Conservation (phyloP, 2,113 vertebrate species). For the rat (Rattus norvegicus) region GRCr8 NC_086029.1:71529001-71529500, state of each 20-base stretch:
- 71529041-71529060: not conserved
- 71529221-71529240: not conserved
- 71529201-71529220: not conserved
- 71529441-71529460: not conserved
- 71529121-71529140: constrained; percentile 21
- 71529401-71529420: not conserved
- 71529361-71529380: not conserved
- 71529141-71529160: constrained; percentile 48
- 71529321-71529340: not conserved
- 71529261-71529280: not conserved
- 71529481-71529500: not conserved
- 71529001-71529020: not conserved
- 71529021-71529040: not conserved
- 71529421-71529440: not conserved
- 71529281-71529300: not conserved
- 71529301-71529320: not conserved
- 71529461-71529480: not conserved
- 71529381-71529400: not conserved
- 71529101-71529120: constrained; percentile 23
- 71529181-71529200: not conserved
- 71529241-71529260: too few relatives aligned
- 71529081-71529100: constrained; percentile 37
- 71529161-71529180: constrained; percentile 5
- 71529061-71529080: not conserved
- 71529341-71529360: not conserved